These are phyloP conservation scores for Lithosia quadra DNA, from an alignment of 2,888 invertebrate genomes.

Conservation along the genomic window DNA sequence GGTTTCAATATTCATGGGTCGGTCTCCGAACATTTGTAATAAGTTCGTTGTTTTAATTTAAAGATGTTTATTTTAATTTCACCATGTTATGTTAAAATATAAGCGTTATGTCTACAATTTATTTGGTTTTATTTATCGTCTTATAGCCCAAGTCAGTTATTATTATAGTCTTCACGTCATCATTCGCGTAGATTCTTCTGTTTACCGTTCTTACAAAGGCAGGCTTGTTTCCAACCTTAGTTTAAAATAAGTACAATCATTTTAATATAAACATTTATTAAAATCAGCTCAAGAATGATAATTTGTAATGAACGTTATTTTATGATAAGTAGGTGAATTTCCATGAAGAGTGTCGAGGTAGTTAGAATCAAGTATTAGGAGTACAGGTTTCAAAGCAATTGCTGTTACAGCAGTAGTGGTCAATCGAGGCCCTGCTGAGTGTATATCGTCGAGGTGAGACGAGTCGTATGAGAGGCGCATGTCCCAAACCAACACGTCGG, in stretches of 20 bases:
- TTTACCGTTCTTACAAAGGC: background rate
- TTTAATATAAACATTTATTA: constrained; percentile 10
- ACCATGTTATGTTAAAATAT: constrained; percentile 85
- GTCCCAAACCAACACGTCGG: constrained; percentile 88
- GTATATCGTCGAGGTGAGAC: constrained; percentile 80
- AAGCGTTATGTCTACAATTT: constrained; percentile 82
- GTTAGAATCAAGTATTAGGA: constrained; percentile 88
- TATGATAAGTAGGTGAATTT: constrained; percentile 71
- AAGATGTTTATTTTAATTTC: constrained; percentile 85
- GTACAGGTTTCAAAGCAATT: constrained; percentile 81
- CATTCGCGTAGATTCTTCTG: background rate
- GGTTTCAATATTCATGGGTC: constrained; percentile 32
- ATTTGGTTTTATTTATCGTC: constrained; percentile 51
- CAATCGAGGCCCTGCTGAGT: constrained; percentile 81
- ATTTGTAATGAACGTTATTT: constrained; percentile 65
- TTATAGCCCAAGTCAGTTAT: background rate
- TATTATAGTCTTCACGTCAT: too few species aligned
- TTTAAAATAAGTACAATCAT: constrained; percentile 2
- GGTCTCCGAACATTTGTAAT: constrained; percentile 70
- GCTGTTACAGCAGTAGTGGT: constrained; percentile 86
- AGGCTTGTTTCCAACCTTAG: constrained; percentile 13
- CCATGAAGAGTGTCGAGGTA: constrained; percentile 87
- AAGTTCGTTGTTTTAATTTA: constrained; percentile 85
- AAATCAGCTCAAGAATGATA: constrained; percentile 19
- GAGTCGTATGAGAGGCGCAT: constrained; percentile 74